Conservation (phyloP, 2,113 vertebrate genomes). For the Hoplias malabaricus region DNA sequence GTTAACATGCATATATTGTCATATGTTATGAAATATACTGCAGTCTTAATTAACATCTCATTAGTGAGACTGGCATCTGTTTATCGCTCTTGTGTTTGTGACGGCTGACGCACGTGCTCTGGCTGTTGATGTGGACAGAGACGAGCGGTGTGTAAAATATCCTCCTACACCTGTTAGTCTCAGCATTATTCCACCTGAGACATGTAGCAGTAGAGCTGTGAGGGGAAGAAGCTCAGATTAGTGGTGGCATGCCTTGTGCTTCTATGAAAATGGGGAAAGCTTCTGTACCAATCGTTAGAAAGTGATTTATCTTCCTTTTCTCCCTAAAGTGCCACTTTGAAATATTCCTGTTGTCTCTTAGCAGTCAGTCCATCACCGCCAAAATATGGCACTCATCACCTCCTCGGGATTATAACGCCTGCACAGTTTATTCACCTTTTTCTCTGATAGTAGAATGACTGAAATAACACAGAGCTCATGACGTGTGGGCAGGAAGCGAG, state of each 20-base stretch:
- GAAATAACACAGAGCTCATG: not conserved
- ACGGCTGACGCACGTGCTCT: not conserved
- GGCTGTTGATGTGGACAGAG: not conserved
- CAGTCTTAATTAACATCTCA: constrained; percentile 32
- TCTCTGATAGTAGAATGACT: not conserved
- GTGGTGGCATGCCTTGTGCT: too few species aligned
- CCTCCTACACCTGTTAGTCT: not conserved
- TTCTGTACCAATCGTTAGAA: not conserved
- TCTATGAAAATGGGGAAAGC: not conserved
- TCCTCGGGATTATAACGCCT: not conserved
- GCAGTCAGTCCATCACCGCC: not conserved
- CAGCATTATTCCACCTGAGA: not conserved
- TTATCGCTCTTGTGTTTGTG: not conserved
- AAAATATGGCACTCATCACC: not conserved
- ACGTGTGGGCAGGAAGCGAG: not conserved
- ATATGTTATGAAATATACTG: not conserved
- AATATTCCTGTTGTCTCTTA: not conserved
- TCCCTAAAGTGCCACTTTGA: not conserved
- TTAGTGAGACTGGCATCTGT: constrained; percentile 19
- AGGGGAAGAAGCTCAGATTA: not conserved
- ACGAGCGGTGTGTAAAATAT: not conserved
- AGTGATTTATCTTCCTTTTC: not conserved
- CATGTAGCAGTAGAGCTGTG: not conserved
- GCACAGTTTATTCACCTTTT: not conserved
- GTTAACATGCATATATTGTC: too few species aligned